phyloP scores from a whole-genome alignment of 1,140 invertebrate genomes.

The Proctacanthus coquilletti region DNA sequence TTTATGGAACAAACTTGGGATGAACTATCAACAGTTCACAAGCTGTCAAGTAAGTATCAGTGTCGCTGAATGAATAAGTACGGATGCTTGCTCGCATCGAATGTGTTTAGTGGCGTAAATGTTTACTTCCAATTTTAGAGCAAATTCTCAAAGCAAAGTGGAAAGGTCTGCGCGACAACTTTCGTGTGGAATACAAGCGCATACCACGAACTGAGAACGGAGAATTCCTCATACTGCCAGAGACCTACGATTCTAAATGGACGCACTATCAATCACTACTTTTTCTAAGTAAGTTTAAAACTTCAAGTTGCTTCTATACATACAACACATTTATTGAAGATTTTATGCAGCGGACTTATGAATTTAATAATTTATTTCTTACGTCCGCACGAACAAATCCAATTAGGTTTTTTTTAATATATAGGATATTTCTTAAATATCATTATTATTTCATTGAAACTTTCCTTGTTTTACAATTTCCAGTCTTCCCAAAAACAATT shows the following conservation, averaged over 20 bases:
- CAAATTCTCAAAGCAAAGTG: slow-evolving; percentile 27
- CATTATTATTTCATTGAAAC: no score
- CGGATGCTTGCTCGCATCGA: slow-evolving; percentile 1
- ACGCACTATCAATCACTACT: slow-evolving; percentile 25
- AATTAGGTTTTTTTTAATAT: no score
- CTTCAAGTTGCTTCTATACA: no score
- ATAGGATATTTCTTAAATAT: no score
- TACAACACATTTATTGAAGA: no score
- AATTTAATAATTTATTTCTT: no score
- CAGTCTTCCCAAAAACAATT: no score
- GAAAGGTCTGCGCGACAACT: slow-evolving; percentile 30
- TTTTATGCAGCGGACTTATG: no score
- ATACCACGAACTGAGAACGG: slow-evolving; percentile 26
- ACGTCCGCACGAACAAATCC: no score
- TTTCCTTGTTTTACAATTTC: no score
- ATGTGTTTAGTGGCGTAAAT: not conserved
- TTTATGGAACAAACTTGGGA: slow-evolving; percentile 30
- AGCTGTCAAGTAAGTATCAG: slow-evolving; percentile 22
- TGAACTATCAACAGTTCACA: slow-evolving; percentile 22
- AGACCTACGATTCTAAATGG: slow-evolving; percentile 28
- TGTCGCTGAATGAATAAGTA: not conserved
- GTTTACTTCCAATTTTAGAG: not conserved
- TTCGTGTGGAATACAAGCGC: slow-evolving; percentile 27
- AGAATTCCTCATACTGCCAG: slow-evolving; percentile 24
- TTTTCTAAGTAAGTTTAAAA: slow-evolving; percentile 21